Conservation (phyloP, 2,113 vertebrate species). For the Embiotoca jacksoni region DNA sequence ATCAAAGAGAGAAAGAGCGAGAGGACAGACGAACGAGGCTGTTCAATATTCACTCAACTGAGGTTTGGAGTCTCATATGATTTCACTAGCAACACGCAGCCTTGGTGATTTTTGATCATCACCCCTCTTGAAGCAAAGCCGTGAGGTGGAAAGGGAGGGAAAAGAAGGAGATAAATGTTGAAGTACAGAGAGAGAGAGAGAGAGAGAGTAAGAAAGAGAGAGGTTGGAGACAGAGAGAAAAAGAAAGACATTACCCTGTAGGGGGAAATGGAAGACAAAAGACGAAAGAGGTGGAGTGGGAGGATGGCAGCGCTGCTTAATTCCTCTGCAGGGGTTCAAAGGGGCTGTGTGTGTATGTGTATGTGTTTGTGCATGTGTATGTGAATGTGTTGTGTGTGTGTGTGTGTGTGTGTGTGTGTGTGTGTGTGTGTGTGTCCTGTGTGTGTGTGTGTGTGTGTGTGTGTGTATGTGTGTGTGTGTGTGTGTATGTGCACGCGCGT, state of each 20-base stretch:
- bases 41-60: slow-evolving; percentile 63
- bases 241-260: slow-evolving; percentile 67
- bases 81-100: slow-evolving; percentile 46
- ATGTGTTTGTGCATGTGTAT: no score
- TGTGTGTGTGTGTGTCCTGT: not conserved
- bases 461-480: slow-evolving; percentile 13
- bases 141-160: slow-evolving; percentile 40
- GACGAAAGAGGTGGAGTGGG: slow-evolving; percentile 73
- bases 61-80: slow-evolving; percentile 46
- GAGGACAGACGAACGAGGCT: slow-evolving; percentile 30
- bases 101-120: slow-evolving; percentile 67
- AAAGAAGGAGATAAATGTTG: slow-evolving; percentile 62
- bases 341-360: slow-evolving; percentile 53
- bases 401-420: no score
- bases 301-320: slow-evolving; percentile 77
- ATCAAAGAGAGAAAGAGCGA: slow-evolving; percentile 53
- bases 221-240: not conserved
- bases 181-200: slow-evolving; percentile 38
- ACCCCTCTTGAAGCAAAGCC: slow-evolving; percentile 57
- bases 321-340: slow-evolving; percentile 83
- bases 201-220: not conserved
- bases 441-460: slow-evolving; percentile 38
- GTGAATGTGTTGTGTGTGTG: no score
- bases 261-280: slow-evolving; percentile 77
- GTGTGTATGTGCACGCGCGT: not conserved